A percentile compares a stretch with the other conserved stretches of the same genome.
These are phyloP conservation scores for Oryzias dopingdopingensis DNA, from an alignment of 2,797 vertebrate species.

Conservation along the genomic window DNA sequence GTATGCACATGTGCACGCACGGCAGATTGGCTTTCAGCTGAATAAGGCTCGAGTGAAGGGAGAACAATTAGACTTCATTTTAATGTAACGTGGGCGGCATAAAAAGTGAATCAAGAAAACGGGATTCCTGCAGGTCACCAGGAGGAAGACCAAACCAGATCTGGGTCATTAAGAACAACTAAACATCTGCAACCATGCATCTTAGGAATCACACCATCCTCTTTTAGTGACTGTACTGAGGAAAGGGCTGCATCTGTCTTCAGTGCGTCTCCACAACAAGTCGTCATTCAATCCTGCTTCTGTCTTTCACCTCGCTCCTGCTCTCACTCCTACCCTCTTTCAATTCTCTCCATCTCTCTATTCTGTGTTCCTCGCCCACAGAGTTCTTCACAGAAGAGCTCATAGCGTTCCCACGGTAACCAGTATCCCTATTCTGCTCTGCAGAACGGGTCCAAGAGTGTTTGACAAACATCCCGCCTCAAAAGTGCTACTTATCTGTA, in stretches of 20 bases:
- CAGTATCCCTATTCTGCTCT: constrained; percentile 59
- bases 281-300: constrained; percentile 53
- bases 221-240: constrained; percentile 21
- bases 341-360: constrained; percentile 54
- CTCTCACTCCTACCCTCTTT: constrained; percentile 61
- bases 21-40: constrained; percentile 17
- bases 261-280: constrained; percentile 26
- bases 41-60: constrained; percentile 33
- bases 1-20: constrained; percentile 17
- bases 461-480: constrained; percentile 64
- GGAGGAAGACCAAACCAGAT: constrained; percentile 26
- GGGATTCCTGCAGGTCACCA: constrained; percentile 22
- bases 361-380: constrained; percentile 76
- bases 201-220: constrained; percentile 11
- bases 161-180: constrained; percentile 11
- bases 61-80: constrained; percentile 45
- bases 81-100: constrained; percentile 32
- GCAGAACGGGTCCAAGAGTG: constrained; percentile 35
- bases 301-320: constrained; percentile 60
- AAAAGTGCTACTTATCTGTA: constrained; percentile 58
- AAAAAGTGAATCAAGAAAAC: constrained; percentile 35
- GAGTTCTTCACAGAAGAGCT: constrained; percentile 75
- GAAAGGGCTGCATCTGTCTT: constrained; percentile 12
- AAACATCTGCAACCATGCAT: not conserved
- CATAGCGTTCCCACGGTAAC: constrained; percentile 79